Conservation (phyloP, 2,888 invertebrate genomes). For the Lasioglossum lativentre region DNA sequence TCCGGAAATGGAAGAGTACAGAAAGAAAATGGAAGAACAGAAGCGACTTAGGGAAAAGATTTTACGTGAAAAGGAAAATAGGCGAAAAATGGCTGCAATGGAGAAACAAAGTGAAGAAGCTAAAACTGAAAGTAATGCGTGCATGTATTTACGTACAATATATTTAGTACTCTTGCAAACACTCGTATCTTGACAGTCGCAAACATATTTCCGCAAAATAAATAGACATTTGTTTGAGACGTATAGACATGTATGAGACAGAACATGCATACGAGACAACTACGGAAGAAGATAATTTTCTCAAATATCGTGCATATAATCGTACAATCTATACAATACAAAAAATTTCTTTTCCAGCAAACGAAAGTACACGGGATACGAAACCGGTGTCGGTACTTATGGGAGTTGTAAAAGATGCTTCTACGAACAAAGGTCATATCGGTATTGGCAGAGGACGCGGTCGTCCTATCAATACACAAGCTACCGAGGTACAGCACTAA, state of each 20-base stretch:
- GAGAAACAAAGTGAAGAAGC: constrained; percentile 78
- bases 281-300: no score
- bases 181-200: no score
- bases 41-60: constrained; percentile 84
- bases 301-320: not conserved
- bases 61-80: constrained; percentile 84
- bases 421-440: constrained; percentile 67
- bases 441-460: constrained; percentile 72
- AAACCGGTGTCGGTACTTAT: constrained; percentile 69
- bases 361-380: constrained; percentile 72
- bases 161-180: not conserved
- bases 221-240: not conserved
- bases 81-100: constrained; percentile 83
- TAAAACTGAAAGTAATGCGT: constrained; percentile 68
- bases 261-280: no score
- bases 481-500: constrained; percentile 81
- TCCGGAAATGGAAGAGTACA: constrained; percentile 84
- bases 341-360: constrained; percentile 45
- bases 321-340: not conserved
- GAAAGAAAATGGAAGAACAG: constrained; percentile 85
- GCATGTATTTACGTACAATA: constrained; percentile 63
- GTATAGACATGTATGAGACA: no score
- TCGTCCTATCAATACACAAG: constrained; percentile 75
- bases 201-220: not conserved
- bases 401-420: constrained; percentile 73